A percentile compares a stretch with the other conserved stretches of the same genome.
These are phyloP conservation scores for Abscondita cerata DNA, from an alignment of 2,888 invertebrate genomes.

Conservation along the genomic window DNA sequence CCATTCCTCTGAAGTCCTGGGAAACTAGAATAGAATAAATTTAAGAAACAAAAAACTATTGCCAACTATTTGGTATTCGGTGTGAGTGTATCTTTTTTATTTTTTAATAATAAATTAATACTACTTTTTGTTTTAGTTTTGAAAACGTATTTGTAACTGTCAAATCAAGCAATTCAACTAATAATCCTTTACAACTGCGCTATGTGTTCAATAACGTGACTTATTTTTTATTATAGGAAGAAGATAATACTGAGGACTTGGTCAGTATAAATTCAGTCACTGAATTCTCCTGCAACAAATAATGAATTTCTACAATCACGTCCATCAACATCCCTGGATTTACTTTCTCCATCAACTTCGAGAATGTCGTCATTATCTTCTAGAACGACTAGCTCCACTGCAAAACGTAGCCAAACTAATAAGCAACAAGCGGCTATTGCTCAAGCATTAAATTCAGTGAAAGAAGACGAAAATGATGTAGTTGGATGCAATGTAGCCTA, in stretches of 20 bases:
- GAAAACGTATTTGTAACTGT: too few relatives aligned
- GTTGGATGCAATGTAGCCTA: slow-evolving; percentile 7
- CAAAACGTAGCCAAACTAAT: background rate
- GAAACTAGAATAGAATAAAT: background rate
- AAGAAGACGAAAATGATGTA: background rate
- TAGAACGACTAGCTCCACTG: background rate
- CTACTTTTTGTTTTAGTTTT: background rate
- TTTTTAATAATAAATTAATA: background rate
- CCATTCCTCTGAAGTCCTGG: slow-evolving; percentile 4
- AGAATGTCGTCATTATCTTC: background rate
- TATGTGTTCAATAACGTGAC: too few relatives aligned
- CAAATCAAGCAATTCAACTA: too few relatives aligned
- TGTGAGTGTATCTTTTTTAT: background rate
- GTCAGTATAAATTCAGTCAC: background rate
- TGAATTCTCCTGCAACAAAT: background rate
- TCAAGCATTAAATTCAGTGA: too few relatives aligned
- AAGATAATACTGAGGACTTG: background rate
- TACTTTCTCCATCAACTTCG: background rate
- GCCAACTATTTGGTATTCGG: background rate
- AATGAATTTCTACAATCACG: background rate
- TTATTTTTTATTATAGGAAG: background rate
- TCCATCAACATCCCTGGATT: background rate
- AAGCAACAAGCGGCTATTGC: background rate
- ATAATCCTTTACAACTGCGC: too few relatives aligned
- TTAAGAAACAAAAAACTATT: background rate